Conservation (phyloP, 2,888 invertebrate species). For the Drosophila flavopinicola region DNA sequence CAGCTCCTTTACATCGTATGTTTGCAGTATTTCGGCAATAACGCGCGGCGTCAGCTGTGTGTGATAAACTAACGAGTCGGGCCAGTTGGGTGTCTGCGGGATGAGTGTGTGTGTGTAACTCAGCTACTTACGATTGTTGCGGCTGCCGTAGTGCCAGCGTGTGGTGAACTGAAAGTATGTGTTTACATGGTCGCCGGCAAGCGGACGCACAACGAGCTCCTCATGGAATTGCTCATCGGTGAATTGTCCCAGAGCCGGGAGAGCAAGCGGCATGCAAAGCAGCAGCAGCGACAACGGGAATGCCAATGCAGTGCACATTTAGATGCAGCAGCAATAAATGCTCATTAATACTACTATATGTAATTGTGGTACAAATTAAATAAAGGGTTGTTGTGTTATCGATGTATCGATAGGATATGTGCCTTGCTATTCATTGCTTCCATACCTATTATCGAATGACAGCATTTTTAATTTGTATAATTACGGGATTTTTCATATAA, state of each 20-base stretch:
- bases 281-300: slow-evolving; percentile 15
- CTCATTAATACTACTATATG: slow-evolving; percentile 36
- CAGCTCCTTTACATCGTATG: slow-evolving; percentile 94
- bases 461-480: neutral
- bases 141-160: slow-evolving; percentile 87
- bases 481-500: slow-evolving; percentile 8
- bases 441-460: neutral
- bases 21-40: slow-evolving; percentile 93
- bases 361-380: slow-evolving; percentile 31
- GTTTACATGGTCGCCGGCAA: slow-evolving; percentile 93
- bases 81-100: neutral
- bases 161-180: slow-evolving; percentile 96
- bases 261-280: slow-evolving; percentile 2
- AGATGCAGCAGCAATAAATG: slow-evolving; percentile 28
- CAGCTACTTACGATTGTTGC: slow-evolving; percentile 87
- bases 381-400: slow-evolving; percentile 27
- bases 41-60: slow-evolving; percentile 94
- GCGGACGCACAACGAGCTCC: slow-evolving; percentile 94
- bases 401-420: slow-evolving; percentile 18
- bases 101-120: neutral
- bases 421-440: neutral
- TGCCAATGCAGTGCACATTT: slow-evolving; percentile 31
- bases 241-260: neutral
- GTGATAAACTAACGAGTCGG: slow-evolving; percentile 88
- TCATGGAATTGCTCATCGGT: slow-evolving; percentile 91